These are phyloP conservation scores for Archivesica marissinica DNA, from an alignment of 1,140 invertebrate species.

Conservation along the genomic window DNA sequence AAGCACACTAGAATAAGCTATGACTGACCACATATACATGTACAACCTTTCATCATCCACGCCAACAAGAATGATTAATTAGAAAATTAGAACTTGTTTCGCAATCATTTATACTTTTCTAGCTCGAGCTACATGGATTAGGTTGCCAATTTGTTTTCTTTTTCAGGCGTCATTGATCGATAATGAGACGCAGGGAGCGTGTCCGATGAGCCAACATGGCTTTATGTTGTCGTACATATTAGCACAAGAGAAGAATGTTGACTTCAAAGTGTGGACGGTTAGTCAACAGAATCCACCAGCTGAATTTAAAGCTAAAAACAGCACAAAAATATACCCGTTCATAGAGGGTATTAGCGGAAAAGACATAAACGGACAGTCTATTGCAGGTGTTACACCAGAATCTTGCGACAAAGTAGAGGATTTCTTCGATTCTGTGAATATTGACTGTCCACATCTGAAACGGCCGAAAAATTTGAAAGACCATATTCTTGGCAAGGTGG, in stretches of 20 bases:
- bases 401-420: slow-evolving; percentile 78
- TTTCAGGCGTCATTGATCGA: slow-evolving; percentile 79
- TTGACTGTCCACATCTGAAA: slow-evolving; percentile 74
- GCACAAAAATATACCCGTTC: slow-evolving; percentile 79
- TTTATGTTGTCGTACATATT: slow-evolving; percentile 82
- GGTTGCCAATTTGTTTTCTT: slow-evolving; percentile 12
- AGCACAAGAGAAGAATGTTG: slow-evolving; percentile 78
- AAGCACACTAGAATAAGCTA: too few relatives aligned
- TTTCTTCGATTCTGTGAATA: slow-evolving; percentile 78
- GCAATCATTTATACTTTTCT: too few relatives aligned
- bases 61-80: too few relatives aligned
- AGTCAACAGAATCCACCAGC: slow-evolving; percentile 79
- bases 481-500: slow-evolving; percentile 51
- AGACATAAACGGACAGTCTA: slow-evolving; percentile 73
- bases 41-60: too few relatives aligned
- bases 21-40: too few relatives aligned
- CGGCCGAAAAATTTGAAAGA: slow-evolving; percentile 66
- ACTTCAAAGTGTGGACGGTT: slow-evolving; percentile 81
- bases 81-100: too few relatives aligned
- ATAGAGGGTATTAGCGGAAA: slow-evolving; percentile 70
- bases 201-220: slow-evolving; percentile 81
- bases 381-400: slow-evolving; percentile 75
- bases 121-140: too few relatives aligned
- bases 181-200: slow-evolving; percentile 80
- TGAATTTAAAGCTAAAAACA: slow-evolving; percentile 77